Evolutionary conservation across 1,140 invertebrate species (phyloP), one percentile per base, ranked within the genome.

Genomic region (Lasioglossum baleicum): DNA sequence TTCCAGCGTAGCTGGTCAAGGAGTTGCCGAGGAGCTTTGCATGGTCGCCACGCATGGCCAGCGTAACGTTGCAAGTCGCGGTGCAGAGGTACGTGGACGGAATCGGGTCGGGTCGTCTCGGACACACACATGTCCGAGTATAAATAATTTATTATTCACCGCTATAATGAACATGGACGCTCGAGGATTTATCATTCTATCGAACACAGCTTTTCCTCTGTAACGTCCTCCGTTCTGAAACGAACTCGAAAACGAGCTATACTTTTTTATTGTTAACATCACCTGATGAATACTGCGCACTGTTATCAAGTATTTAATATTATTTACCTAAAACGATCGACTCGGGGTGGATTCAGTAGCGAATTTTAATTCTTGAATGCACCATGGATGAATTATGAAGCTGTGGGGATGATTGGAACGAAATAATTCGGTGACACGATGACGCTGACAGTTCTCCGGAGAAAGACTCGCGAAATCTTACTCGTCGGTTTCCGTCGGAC

Each of bases 41-140:
- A 51, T 35, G 79, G n/a, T n/a, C 35, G 10, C 26, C 44, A 84
- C 65, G 73, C 77, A 84, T 66, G 83, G 75, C 83, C 53, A 22
- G 74, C 73, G 74, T 82, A 84, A 74, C 48, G 44, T 78, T 60
- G 26, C n/a, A 58, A 56, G 40, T n/a, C 71, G 56, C 58, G 17
- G 15, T 31, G 58, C 51, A n/a, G 42, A 81, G 64, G 15, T 82
- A 82, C 51, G 35, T 61, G 69, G 84, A 51, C n/a, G 56, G 44
- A 56, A 85, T 81, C 44, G 48, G 66, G 61, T 68, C 65, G 44
- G 75, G 66, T 76, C 69, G 64, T 65, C 64, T 69, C 44, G 76
- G 40, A n/a, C 26, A n/a, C n/a, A n/a, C n/a, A n/a, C n/a, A 58
- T 61, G n/a, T 17, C 10, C n/a, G 58, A 51, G 48, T 56, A 26